Evolutionary conservation across 64 coral and sea anemone genomes (phyloP), one percentile per base, ranked within the genome.

Genomic region (Catalaphyllia jardinei): DNA sequence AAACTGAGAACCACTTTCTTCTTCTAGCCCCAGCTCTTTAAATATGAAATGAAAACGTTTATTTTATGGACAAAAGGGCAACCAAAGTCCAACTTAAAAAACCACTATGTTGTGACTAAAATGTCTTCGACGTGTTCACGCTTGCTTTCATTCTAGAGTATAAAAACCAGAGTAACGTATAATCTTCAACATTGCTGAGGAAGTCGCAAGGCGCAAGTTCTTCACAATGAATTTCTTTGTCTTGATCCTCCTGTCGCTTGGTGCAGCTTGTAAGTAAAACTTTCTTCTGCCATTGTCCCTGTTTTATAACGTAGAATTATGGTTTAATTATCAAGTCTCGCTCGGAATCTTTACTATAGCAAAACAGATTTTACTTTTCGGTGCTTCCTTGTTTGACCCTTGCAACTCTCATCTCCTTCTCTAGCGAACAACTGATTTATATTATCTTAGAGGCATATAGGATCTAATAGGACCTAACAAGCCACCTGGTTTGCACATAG

Each of bases 151-250:
- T 10, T 14, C 28, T 62, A 90, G 20, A 13, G 10, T 90, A 90
- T 90, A 90, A 73, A 46, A 90, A 73, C 46, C 15, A 18, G 63
- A 11, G 1, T 3, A 29, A 67, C 11, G 27, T 15, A 55, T 10
- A 8, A 14, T 38, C 2, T 24, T 62, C 24, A n/a, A 20, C 17
- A 13, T 25, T 73, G 64, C 27, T 38, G 19, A 22, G 22, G 65
- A 20, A 29, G 1, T 65, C 46, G 57, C 29, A 9, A 63, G 31
- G 17, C 30, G 0, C 17, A 65, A 65, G 46, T 5, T 5, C 20
- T n/a, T 15, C 78, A 90, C 71, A 25, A 90, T 80, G 88, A 90
- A 71, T 72, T 28, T 67, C 31, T 81, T 90, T 50, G 33, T 24
- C 50, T 77, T 90, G 28, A 72, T 90, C 59, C 71, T 90, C n/a